These are phyloP conservation scores for Brevipalpus yothersi DNA, from an alignment of 1,140 invertebrate species.

Conservation along the genomic window DNA sequence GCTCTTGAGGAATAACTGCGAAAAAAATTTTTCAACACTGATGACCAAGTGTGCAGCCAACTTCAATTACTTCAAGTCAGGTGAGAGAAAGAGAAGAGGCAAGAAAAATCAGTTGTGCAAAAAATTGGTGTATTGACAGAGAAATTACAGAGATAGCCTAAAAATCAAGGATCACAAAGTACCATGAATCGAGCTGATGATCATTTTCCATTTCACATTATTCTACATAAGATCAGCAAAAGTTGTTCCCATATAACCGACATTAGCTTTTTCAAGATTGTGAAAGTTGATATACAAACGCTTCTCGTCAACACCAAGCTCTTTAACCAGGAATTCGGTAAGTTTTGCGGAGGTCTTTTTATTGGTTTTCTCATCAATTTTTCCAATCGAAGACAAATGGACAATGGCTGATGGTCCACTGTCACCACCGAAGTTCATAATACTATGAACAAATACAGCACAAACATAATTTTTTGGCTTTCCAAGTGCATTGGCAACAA, in stretches of 20 bases:
- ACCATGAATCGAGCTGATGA: no score
- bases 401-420: conserved; percentile 32
- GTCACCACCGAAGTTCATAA: conserved; percentile 33
- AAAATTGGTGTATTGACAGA: no score
- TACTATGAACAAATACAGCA: conserved; percentile 30
- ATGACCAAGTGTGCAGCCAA: no score
- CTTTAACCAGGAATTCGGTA: conserved; percentile 28
- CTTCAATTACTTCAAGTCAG: no score
- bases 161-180: no score
- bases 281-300: conserved; percentile 33
- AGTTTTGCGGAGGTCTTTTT: conserved; percentile 34
- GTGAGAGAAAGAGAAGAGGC: no score
- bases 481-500: conserved; percentile 30
- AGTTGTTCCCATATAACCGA: conserved; percentile 35
- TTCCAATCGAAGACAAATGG: conserved; percentile 34
- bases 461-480: conserved; percentile 29
- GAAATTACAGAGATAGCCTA: no score
- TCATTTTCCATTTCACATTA: no score
- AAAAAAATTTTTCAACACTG: no score
- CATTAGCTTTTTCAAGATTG: conserved; percentile 27
- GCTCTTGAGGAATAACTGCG: no score
- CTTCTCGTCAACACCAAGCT: conserved; percentile 26
- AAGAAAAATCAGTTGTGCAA: no score
- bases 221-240: conserved; percentile 25
- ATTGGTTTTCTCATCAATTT: conserved; percentile 35